Percentiles rank a stretch among this genome's conserved stretches.
These are phyloP conservation scores for Sturnira hondurensis DNA, from an alignment of 2,113 vertebrate species.

Conservation along the genomic window DNA sequence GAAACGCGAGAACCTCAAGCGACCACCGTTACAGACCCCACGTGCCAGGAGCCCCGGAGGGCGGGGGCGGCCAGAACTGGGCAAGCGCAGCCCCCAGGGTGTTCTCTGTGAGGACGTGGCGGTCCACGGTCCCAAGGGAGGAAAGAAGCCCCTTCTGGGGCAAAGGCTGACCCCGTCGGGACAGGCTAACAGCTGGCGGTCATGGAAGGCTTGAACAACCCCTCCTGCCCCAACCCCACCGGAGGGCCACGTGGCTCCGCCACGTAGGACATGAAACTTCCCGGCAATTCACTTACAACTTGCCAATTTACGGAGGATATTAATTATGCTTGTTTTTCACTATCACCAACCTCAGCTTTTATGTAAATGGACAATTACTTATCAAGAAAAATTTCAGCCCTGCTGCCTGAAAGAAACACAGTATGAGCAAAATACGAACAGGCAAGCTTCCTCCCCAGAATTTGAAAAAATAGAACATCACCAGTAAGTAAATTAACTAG, in stretches of 20 bases:
- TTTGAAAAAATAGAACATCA: neutral
- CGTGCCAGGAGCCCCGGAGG: neutral
- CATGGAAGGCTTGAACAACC: accelerated
- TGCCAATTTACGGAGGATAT: neutral
- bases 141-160: neutral
- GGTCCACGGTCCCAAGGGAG: neutral
- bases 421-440: neutral
- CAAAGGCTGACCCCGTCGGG: neutral
- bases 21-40: neutral
- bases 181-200: no score
- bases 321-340: neutral
- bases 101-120: neutral
- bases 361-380: conserved; percentile 23
- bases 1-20: accelerated
- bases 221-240: neutral
- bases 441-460: neutral
- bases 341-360: neutral
- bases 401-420: neutral
- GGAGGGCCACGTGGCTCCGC: neutral
- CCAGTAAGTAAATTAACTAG: conserved; percentile 16
- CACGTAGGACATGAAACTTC: neutral
- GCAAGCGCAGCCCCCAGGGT: neutral
- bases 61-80: accelerated
- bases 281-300: neutral
- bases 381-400: neutral